Base-by-base conservation (phyloP, 2,888 invertebrate genomes). In the Chaetogeoica ovagalla region DNA sequence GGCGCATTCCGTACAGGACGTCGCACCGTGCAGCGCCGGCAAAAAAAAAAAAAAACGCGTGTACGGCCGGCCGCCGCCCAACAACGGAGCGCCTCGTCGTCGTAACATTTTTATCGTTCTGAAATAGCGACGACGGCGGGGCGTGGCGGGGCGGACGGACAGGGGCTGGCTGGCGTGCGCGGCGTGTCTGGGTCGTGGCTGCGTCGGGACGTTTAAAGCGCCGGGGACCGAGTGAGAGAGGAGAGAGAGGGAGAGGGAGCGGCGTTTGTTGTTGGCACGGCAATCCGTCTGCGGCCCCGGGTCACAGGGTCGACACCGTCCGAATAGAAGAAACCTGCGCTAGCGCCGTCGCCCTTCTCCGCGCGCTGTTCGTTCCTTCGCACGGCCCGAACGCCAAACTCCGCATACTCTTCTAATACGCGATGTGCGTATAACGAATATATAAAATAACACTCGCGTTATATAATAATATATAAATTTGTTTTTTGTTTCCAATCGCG, bases 271-370 rank as follows among this genome's bases (percentile, higher is more conserved):
- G 43, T 76, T 76, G 75, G 75, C 75, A 76, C 75, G 48, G 59
- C 48, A n/a, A 43, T n/a, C 66, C 75, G 75, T 76, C 75, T 76
- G 48, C 48, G 0, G 43, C 43, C 59, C 59, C 66, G 75, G 75
- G 68, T 76, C 75, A 76, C 75, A 68, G 75, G 75, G 75, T 76
- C 75, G 66, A 59, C 59, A 48, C 15, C 57, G 75, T 75, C 75
- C 75, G 66, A 75, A 66, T 39, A 39, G 39, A 13, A 57, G 66
- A n/a, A 66, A 15, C 66, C 57, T 43, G 75, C 75, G 75, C 75
- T 52, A 23, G n/a, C 43, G 48, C 23, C 30, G 73, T 4, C 62
- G 52, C n/a, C 43, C 43, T 43, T 9, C 43, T 43, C 43, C 7
- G 43, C 6, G 9, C 4, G 30, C 30, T 30, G 30, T 30, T 30